Conservation (phyloP, 1,140 invertebrate species). For the Reticulitermes speratus region DNA sequence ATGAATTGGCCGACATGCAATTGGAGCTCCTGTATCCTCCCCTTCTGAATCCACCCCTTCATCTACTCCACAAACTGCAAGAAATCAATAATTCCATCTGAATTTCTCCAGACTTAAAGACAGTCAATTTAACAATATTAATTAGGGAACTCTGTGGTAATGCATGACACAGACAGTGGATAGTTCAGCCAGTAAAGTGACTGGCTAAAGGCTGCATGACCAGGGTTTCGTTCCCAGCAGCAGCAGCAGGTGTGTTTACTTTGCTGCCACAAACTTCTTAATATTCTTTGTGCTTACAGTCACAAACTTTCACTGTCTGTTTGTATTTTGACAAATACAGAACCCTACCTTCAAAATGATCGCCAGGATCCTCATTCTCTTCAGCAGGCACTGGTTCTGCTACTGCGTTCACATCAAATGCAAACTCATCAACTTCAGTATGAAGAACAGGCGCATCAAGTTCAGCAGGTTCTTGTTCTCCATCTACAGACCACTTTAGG, state of each 20-base stretch:
- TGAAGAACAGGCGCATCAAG: constrained; percentile 7
- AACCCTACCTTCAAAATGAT: background rate
- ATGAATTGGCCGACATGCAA: background rate
- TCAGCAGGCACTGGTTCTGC: background rate
- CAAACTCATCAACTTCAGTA: background rate
- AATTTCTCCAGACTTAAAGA: too few relatives aligned
- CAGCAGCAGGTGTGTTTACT: too few relatives aligned
- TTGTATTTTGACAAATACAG: too few relatives aligned
- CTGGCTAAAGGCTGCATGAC: too few relatives aligned
- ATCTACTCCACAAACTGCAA: background rate
- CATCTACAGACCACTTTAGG: constrained; percentile 6
- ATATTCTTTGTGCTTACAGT: too few relatives aligned
- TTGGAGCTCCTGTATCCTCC: background rate
- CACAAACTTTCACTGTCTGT: too few relatives aligned
- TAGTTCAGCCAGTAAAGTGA: too few relatives aligned
- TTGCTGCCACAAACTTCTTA: too few relatives aligned
- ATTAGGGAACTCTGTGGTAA: too few relatives aligned
- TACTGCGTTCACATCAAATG: constrained; percentile 26
- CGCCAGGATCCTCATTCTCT: background rate
- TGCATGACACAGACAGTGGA: too few relatives aligned
- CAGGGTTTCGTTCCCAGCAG: too few relatives aligned
- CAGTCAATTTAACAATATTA: too few relatives aligned
- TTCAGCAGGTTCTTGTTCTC: background rate
- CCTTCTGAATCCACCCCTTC: background rate
- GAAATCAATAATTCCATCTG: background rate